Evolutionary conservation across 2,888 invertebrate species (phyloP), one percentile per base, ranked within the genome.

Genomic region (Cataglyphis livida): DNA sequence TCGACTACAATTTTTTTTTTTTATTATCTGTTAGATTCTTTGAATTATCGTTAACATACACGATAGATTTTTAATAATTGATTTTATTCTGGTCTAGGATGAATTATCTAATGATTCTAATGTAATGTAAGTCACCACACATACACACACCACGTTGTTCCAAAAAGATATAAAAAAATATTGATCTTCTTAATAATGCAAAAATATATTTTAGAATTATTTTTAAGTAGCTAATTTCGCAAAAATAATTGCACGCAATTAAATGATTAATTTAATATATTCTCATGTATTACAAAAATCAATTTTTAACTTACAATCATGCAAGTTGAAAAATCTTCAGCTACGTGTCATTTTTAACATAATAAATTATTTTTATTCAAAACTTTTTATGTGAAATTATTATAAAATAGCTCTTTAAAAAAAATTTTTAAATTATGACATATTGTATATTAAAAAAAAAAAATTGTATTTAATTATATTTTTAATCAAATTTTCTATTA

Each of bases 191-290:
- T 71, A 44, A 2, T 57, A 25, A 15, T 15, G 21, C 5, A 3
- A 15, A 1, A 10, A 18, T 12, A 54, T 35, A 21, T 70, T 54
- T 15, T 51, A 21, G 4, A 25, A 38, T 25, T 21, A 21, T 21
- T 21, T 21, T 21, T 21, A 21, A 21, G 6, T 7, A 25, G 6
- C 0, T 18, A 73, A 41, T 21, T 73, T 61, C 0, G 9, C n/a
- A n/a, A 3, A 41, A 61, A 32, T 32, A 61, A 18, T 28, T n/a
- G 18, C 12, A 0, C 10, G 12, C 32, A 61, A n/a, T 73, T 41
- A 73, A 3, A 71, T 71, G 54, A 71, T 38, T 25, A 25, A 28
- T 59, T 71, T n/a, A 6, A 70, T 9, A 28, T 41, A 12, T 35
- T 15, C 1, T 10, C 15, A 15, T 21, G 28, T 10, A n/a, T 71